Conservation (phyloP, 2,797 vertebrate species). For the Propithecus deckenii region DNA sequence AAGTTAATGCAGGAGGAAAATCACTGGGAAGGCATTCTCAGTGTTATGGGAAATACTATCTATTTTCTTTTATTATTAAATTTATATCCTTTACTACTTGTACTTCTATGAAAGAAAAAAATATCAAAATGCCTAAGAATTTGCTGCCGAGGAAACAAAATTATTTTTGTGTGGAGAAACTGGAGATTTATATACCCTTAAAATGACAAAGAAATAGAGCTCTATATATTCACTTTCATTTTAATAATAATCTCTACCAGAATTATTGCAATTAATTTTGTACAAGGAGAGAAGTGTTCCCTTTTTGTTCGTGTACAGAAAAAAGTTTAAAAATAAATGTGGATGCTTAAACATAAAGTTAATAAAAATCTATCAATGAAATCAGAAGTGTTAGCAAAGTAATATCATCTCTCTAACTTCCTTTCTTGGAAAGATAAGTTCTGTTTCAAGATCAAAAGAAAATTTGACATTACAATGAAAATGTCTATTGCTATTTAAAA, state of each 20-base stretch:
- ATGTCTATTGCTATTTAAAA: not conserved
- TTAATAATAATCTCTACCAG: not conserved
- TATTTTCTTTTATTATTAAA: conserved; percentile 43
- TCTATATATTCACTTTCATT: conserved; percentile 8
- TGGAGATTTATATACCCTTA: conserved; percentile 22
- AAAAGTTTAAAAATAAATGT: not conserved
- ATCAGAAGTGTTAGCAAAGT: conserved; percentile 36
- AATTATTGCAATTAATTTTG: conserved; percentile 44
- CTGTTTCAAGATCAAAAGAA: conserved; percentile 40
- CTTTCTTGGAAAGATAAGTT: conserved; percentile 14
- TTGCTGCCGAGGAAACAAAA: conserved; percentile 55
- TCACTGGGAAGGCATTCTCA: not conserved
- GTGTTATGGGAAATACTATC: not conserved
- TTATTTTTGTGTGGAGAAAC: conserved; percentile 55
- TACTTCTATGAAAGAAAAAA: conserved; percentile 43
- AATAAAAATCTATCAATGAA: not conserved
- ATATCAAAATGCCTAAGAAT: conserved; percentile 34
- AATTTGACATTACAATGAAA: conserved; percentile 27
- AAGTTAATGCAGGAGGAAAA: conserved; percentile 1
- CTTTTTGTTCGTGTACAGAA: not conserved
- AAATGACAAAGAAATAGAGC: conserved; percentile 30
- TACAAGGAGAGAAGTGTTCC: not conserved
- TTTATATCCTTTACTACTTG: conserved; percentile 25
- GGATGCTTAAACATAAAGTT: not conserved
- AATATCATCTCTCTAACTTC: not conserved